Conservation (phyloP, 2,113 vertebrate genomes). For the Cariama cristata region DNA sequence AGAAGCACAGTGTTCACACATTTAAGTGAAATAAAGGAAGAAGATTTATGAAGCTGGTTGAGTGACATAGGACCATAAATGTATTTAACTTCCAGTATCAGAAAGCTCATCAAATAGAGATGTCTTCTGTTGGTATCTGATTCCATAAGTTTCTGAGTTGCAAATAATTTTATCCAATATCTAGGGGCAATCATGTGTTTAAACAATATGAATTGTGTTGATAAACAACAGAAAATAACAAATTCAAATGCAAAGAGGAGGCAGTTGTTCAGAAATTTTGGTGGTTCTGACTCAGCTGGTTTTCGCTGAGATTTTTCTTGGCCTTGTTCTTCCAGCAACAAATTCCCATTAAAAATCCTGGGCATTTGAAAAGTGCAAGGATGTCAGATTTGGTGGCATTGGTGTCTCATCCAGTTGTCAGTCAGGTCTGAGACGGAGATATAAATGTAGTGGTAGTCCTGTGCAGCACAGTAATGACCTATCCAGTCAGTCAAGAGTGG, state of each 20-base stretch:
- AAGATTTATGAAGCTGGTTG: neutral
- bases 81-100: neutral
- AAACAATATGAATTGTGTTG: neutral
- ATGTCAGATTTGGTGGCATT: neutral
- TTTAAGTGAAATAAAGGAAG: neutral
- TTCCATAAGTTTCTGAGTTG: neutral
- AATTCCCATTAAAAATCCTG: neutral
- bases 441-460: neutral
- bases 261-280: neutral
- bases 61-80: neutral
- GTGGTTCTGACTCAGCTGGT: neutral
- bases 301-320: neutral
- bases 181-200: neutral
- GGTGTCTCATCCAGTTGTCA: neutral
- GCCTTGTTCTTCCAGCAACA: neutral
- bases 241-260: neutral
- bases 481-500: neutral
- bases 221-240: neutral
- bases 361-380: neutral
- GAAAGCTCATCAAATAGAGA: neutral
- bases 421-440: neutral
- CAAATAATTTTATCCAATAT: neutral
- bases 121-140: neutral
- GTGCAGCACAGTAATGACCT: neutral
- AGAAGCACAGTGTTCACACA: neutral